Conservation (phyloP, 2,888 invertebrate species). For the Nemotelus pantherinus region DNA sequence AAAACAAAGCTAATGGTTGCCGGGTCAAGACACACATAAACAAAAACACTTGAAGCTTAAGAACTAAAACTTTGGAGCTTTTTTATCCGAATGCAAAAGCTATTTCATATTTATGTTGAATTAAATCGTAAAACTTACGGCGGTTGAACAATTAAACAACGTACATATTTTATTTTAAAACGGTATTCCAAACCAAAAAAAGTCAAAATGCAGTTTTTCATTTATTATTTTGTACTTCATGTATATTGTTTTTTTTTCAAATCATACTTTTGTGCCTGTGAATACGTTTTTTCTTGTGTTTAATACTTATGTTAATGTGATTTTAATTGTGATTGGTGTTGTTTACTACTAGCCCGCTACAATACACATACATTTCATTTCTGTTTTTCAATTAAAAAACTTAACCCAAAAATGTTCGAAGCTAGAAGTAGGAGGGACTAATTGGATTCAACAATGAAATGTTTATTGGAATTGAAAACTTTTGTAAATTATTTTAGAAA, state of each 20-base stretch:
- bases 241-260: slow-evolving; percentile 26
- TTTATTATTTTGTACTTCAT: background rate
- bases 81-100: too few species aligned
- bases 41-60: too few species aligned
- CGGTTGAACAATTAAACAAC: too few species aligned
- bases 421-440: slow-evolving; percentile 4
- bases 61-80: too few species aligned
- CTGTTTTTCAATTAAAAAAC: background rate
- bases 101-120: too few species aligned
- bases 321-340: slow-evolving; percentile 42
- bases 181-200: too few species aligned
- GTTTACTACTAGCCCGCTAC: slow-evolving; percentile 25
- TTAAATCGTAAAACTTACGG: too few species aligned
- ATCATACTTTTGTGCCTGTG: slow-evolving; percentile 44
- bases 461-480: slow-evolving; percentile 3
- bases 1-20: slow-evolving; percentile 33
- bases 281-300: slow-evolving; percentile 46
- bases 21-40: background rate
- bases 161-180: too few species aligned
- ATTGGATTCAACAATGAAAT: slow-evolving; percentile 6
- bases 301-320: slow-evolving; percentile 36
- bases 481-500: slow-evolving; percentile 17
- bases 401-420: slow-evolving; percentile 7
- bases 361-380: slow-evolving; percentile 12
- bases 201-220: too few species aligned